Evolutionary conservation across 1,140 invertebrate genomes (phyloP), one percentile per base, ranked within the genome.

Genomic region (Bombus picipes): DNA sequence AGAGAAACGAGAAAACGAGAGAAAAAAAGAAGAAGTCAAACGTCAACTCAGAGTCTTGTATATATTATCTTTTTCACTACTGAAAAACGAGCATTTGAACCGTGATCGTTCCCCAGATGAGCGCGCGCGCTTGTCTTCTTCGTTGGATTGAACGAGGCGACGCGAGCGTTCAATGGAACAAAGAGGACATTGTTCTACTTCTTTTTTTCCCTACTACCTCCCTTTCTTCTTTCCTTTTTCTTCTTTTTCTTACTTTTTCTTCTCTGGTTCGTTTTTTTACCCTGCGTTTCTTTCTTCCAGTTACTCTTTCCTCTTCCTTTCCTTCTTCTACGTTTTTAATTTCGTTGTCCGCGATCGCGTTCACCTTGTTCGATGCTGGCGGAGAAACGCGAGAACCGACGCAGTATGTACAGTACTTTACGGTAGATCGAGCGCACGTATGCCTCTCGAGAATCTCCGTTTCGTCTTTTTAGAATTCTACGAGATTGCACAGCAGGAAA

Each of bases 61-160:
- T 9, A 62, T 82, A 82, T 76, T 86, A 82, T 75, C 73, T 75
- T 81, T 82, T 81, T 73, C 59, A 37, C 59, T 22, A 62, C n/a
- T 34, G n/a, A 39, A 82, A 76, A 78, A 32, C 25, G 28, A 77
- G 13, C 13, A 53, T 65, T 39, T 13, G 10, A 32, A 41, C 25
- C 9, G 15, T 37, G 79, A 57, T 68, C 34, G 34, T 22, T 71
- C 2, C 34, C 43, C 25, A 34, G 5, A 43, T 25, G 18, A 34
- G 66, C 43, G 34, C 28, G 47, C 68, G 70, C 22, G 37, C 34
- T 43, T n/a, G 28, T n/a, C 25, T 9, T 47, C 18, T 41, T 13
- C n/a, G 13, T 6, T 25, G n/a, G 9, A 59, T 65, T 12, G 73
- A 76, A 81, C 79, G 6, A 37, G 28, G 47, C 34, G 13, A 71